Evolutionary conservation across 2,797 vertebrate species (phyloP).

Genomic region (Sylvilagus floridanus): DNA sequence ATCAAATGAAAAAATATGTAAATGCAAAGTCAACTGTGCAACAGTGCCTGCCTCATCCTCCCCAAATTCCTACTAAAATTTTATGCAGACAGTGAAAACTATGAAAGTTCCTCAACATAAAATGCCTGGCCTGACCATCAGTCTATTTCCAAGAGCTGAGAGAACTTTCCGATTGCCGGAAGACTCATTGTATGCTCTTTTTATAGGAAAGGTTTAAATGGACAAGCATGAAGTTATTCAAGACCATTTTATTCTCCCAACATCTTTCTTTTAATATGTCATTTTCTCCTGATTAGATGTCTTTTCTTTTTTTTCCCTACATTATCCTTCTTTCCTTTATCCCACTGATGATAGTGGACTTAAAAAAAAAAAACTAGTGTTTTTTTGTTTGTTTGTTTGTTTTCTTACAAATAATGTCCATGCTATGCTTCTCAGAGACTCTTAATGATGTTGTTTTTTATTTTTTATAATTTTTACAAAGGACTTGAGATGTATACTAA

Average conservation of each 20-base stretch:
- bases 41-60: neutral
- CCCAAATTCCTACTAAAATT: constrained; percentile 4
- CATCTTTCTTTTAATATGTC: neutral
- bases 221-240: neutral
- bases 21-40: neutral
- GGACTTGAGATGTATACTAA: neutral
- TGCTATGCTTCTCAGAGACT: neutral
- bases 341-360: neutral
- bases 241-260: neutral
- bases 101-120: constrained; percentile 7
- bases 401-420: neutral
- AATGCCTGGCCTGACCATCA: neutral
- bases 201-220: neutral
- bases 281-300: neutral
- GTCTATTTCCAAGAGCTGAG: constrained; percentile 13
- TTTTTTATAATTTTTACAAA: neutral
- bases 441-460: neutral
- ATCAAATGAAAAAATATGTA: too few relatives aligned
- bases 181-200: neutral
- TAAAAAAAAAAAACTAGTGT: neutral
- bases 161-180: neutral
- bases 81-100: constrained; percentile 22
- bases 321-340: neutral
- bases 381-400: neutral
- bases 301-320: neutral